These are phyloP conservation scores for Erpobdella octoculata DNA, from an alignment of 2,888 invertebrate genomes.

Conservation along the genomic window DNA sequence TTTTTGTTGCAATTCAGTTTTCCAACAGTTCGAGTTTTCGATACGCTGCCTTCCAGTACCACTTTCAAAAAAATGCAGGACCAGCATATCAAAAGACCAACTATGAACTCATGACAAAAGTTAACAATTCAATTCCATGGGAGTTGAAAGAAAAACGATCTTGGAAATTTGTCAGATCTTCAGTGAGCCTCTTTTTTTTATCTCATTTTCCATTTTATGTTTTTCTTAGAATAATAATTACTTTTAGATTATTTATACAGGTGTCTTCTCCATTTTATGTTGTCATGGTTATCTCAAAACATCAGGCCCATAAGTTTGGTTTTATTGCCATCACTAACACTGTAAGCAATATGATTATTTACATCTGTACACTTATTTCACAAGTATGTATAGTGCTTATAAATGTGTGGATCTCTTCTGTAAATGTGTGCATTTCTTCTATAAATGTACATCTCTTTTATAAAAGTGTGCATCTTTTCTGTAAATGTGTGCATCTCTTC, in stretches of 20 bases:
- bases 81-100: conserved; percentile 30
- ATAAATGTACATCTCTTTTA: too few relatives aligned
- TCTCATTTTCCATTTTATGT: neutral
- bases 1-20: too few relatives aligned
- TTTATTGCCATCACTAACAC: conserved; percentile 32
- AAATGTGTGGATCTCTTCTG: too few relatives aligned
- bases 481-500: too few relatives aligned
- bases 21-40: neutral
- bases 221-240: neutral
- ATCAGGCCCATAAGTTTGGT: conserved; percentile 22
- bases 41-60: conserved; percentile 41
- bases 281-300: conserved; percentile 19
- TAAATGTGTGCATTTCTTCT: too few relatives aligned
- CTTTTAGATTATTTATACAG: neutral
- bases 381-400: too few relatives aligned
- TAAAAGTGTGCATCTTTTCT: too few relatives aligned
- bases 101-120: conserved; percentile 31
- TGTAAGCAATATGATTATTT: conserved; percentile 10
- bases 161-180: conserved; percentile 32
- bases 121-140: conserved; percentile 33
- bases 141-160: conserved; percentile 35
- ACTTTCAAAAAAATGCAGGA: conserved; percentile 45
- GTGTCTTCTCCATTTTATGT: conserved; percentile 11
- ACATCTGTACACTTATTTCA: too few relatives aligned
- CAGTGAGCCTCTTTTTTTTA: neutral